Evolutionary conservation across 2,888 invertebrate species (phyloP), one percentile per base, ranked within the genome.

Genomic region (Drosophila mettleri): DNA sequence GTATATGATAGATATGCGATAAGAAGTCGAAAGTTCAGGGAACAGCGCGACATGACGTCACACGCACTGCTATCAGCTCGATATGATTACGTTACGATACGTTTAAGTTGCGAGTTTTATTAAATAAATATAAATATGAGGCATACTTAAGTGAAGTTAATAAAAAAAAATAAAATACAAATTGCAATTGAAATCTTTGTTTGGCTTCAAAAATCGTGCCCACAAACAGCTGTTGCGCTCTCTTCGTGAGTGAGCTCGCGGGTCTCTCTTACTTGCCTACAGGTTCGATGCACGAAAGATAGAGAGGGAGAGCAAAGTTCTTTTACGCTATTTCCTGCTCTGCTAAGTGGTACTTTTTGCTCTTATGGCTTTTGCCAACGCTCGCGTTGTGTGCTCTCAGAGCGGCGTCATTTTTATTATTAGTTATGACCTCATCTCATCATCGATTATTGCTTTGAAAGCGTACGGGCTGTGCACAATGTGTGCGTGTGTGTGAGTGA

Each of bases 371-470:
- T 57, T 62, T 67, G 31, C 59, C 76, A 53, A 53, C 41, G 39
- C 54, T 54, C 49, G 41, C 54, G n/a, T 12, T 9, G n/a, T 24
- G 24, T 29, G 41, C 64, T 59, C 54, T 43, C 29, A 41, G 63
- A 54, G 60, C 69, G 64, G 64, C 78, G 91, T 91, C 91, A 91
- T 91, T 91, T 91, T 92, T 92, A 92, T 92, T 92, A 91, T 92
- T 92, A 92, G 92, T 91, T 90, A 92, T 92, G 92, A 92, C 91
- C 92, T 92, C 92, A 92, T 92, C 92, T 92, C 92, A 92, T 92
- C 92, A 91, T 91, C 90, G 92, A 91, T 92, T 92, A 90, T 91
- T 91, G 90, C 89, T 91, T 89, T 90, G 88, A 22, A 31, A 48
- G 48, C 48, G 48, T 48, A 48, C 14, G 33, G 33, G 14, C 51